Base-by-base conservation (phyloP, 2,888 invertebrate species). In the Pediacus dermestoides region DNA sequence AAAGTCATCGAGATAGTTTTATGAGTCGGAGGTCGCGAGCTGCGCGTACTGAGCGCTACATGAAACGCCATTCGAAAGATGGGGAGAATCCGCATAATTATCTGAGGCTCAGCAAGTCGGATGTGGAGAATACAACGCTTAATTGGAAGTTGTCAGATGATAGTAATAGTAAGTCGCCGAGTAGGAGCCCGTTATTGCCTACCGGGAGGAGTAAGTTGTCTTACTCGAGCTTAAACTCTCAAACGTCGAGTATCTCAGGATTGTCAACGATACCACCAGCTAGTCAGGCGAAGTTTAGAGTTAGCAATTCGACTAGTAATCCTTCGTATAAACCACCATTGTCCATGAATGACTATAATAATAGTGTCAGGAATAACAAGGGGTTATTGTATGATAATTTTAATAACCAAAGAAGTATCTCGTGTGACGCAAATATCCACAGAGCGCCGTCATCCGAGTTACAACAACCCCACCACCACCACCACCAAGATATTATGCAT, bases 41-140 rank as follows among this genome's bases (percentile, higher is more conserved):
- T 13, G 87, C 88, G 1, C 75, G 89, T 53, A 88, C 87, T 34
- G 88, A 89, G 63, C 75, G 88, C 36, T 87, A 88, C 58, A 80
- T 85, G 37, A 85, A 85, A 58, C 75, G 88, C 36, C 67, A 86
- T 49, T 85, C 83, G 8, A 74, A 80, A 39, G 85, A 85, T 50
- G 83, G 84, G 21, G 82, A 82, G 58, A 79, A 79, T 43, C 62
- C 61, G 2, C 53, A 57, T 16, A 55, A 58, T 28, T 58, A 58
- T 38, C 37, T 62, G 13, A 55, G 58, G 44, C 30, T 59, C 16
- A 61, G 59, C 2, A 67, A 65, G 46, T 64, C 63, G 1, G 67
- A 67, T 37, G 59, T 55, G 1, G 66, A 68, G 42, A 57, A 55
- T 30, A 48, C 53, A 16, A 39, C 39, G 4, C 15, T 45, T 12